Conservation (phyloP, 2,113 vertebrate genomes). For the Panthera tigris region DNA sequence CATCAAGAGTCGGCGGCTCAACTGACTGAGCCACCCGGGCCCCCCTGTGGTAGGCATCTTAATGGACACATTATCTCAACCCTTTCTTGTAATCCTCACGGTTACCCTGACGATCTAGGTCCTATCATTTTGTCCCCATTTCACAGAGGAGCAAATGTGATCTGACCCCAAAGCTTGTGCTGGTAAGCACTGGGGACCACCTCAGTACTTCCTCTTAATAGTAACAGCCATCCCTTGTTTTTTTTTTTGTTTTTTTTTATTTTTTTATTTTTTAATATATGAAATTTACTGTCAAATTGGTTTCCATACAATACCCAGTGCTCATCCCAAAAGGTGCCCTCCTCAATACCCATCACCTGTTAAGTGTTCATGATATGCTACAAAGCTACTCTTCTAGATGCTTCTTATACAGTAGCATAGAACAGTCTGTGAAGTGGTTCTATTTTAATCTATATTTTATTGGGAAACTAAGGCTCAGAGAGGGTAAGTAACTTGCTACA, state of each 20-base stretch:
- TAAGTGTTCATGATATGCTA: background rate
- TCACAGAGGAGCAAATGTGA: conserved; percentile 7
- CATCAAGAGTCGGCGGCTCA: no score
- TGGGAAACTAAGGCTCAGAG: conserved; percentile 13
- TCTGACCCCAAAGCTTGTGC: conserved; percentile 1
- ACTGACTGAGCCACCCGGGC: no score
- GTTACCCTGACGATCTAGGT: background rate
- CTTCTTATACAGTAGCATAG: background rate
- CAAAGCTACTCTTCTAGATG: background rate
- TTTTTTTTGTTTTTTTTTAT: no score
- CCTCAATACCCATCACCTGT: no score
- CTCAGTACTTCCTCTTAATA: background rate
- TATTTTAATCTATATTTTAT: background rate
- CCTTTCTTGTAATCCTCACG: background rate
- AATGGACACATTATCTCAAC: conserved; percentile 13
- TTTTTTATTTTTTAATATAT: no score
- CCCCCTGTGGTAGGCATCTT: background rate
- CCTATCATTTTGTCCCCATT: background rate
- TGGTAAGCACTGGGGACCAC: background rate
- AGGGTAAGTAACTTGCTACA: conserved; percentile 25
- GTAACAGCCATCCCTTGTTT: background rate
- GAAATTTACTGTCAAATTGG: no score
- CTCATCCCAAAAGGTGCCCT: no score
- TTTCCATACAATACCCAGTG: no score
- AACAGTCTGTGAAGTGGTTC: background rate